Evolutionary conservation across 92 coral and sea anemone genomes (phyloP).

Genomic region (Epizoanthus ramosus): DNA sequence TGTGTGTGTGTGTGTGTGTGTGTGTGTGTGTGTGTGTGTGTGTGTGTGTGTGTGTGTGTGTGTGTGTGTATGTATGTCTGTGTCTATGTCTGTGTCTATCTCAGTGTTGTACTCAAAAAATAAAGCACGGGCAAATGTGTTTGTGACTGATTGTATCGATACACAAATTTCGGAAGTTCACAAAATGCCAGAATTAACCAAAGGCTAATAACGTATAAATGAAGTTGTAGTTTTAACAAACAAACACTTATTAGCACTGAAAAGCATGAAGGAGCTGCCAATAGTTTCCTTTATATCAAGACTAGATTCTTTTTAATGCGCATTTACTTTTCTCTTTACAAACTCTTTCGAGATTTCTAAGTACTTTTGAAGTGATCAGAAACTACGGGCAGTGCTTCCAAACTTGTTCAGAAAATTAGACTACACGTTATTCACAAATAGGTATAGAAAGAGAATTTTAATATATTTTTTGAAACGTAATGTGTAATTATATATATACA

Average conservation of each 20-base stretch:
- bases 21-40: no score
- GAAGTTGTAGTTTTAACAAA: neutral
- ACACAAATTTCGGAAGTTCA: constrained; percentile 4
- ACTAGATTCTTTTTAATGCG: neutral
- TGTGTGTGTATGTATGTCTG: no score
- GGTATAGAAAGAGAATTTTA: constrained; percentile 60
- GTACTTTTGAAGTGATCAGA: neutral
- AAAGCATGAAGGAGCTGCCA: constrained; percentile 1
- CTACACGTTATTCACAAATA: constrained; percentile 17
- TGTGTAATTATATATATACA: constrained; percentile 11
- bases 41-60: no score
- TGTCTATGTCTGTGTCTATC: no score
- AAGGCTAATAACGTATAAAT: neutral
- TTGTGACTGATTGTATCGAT: neutral
- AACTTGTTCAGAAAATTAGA: neutral
- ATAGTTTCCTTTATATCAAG: neutral
- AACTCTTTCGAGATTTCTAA: neutral
- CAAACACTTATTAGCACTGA: neutral
- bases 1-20: no score
- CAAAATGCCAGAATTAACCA: neutral
- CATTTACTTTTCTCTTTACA: neutral
- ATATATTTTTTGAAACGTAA: constrained; percentile 69
- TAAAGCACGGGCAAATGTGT: neutral
- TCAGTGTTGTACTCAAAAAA: no score
- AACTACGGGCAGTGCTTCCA: neutral